Conservation (phyloP, 2,888 invertebrate genomes). For the Tortricodes alternella region DNA sequence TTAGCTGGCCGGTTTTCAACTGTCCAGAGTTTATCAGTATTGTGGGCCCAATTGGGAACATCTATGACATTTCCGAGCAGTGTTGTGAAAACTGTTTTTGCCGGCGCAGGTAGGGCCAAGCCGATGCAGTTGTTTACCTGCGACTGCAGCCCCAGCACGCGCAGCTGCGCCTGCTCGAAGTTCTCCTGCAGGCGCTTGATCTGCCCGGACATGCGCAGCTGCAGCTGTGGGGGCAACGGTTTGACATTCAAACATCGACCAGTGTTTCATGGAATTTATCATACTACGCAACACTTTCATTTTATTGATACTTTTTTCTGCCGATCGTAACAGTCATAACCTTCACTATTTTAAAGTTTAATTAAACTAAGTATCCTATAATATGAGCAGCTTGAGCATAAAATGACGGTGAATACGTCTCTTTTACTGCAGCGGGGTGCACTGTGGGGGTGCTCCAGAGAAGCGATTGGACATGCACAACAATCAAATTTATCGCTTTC, state of each 20-base stretch:
- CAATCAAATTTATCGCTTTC: no score
- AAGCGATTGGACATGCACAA: no score
- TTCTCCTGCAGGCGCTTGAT: constrained; percentile 86
- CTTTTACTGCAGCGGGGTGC: no score
- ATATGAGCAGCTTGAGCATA: no score
- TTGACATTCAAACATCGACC: constrained; percentile 20
- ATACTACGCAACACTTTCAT: neutral
- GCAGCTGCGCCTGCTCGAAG: constrained; percentile 87
- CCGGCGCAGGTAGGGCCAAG: constrained; percentile 69
- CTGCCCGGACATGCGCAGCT: constrained; percentile 87
- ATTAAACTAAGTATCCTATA: no score
- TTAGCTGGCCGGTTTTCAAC: no score
- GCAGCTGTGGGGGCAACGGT: constrained; percentile 75
- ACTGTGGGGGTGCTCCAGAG: no score
- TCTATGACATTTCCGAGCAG: no score
- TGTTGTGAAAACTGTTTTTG: constrained; percentile 49
- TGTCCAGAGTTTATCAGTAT: constrained; percentile 49
- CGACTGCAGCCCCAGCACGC: constrained; percentile 84
- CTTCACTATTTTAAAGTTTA: no score
- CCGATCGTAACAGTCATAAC: no score
- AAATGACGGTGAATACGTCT: no score
- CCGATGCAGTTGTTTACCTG: constrained; percentile 86
- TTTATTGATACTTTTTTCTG: neutral
- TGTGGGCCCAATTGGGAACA: constrained; percentile 71
- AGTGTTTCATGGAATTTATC: neutral